phyloP scores from a whole-genome alignment of 2,113 vertebrate genomes.

The Petroica traversi region DNA sequence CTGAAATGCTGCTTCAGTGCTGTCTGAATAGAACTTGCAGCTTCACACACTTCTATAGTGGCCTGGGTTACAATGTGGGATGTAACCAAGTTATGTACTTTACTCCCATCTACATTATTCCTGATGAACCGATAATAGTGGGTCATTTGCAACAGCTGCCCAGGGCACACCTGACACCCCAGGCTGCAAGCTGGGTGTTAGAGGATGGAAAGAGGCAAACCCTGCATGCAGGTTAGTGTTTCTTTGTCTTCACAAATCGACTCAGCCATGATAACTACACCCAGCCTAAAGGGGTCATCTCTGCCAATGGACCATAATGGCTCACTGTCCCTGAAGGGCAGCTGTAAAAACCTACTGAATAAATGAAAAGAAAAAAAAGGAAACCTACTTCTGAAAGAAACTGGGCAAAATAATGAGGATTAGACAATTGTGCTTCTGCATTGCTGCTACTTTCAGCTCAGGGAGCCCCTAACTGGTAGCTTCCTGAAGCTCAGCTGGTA shows the following conservation, averaged over 20 bases:
- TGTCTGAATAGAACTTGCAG: background rate
- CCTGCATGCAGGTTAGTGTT: background rate
- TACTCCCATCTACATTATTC: background rate
- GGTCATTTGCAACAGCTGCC: background rate
- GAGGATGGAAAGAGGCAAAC: background rate
- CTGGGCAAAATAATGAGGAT: background rate
- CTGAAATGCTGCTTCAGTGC: background rate
- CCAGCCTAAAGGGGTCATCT: background rate
- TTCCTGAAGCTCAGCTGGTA: background rate
- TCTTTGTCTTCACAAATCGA: background rate
- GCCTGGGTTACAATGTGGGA: background rate
- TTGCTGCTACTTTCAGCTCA: background rate
- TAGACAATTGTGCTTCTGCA: background rate
- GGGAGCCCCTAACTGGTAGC: background rate
- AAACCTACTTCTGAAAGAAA: background rate
- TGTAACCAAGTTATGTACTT: background rate
- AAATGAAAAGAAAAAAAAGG: background rate
- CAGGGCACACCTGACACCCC: background rate
- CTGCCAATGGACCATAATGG: background rate
- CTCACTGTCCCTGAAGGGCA: background rate
- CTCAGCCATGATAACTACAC: background rate
- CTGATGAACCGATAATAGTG: background rate
- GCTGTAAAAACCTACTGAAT: background rate
- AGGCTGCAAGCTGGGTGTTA: background rate
- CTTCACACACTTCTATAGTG: background rate